Evolutionary conservation across 1,140 invertebrate genomes (phyloP), one percentile per base, ranked within the genome.

Genomic region (Ceratina calcarata): DNA sequence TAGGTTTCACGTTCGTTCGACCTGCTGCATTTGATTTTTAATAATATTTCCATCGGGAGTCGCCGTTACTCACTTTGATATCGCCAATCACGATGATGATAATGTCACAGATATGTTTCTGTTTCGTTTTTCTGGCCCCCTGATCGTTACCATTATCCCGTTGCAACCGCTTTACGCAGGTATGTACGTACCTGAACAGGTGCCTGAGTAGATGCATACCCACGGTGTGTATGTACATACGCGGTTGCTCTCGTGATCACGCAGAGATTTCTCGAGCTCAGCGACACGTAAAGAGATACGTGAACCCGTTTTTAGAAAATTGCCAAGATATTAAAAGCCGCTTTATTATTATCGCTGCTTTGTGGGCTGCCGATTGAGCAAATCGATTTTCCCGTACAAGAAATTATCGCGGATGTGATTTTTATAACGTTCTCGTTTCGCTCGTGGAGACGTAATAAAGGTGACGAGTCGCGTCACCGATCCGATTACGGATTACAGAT

Each of bases 261-360:
- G 24, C 69, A 72, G 20, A 55, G 53, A 60, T 74, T 49, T 80
- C 57, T 76, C 37, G 58, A 51, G 71, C 71, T 62, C 32, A 8
- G 49, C 32, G 65, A 20, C 16, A 62, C 16, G 69, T 78, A 72
- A 78, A 32, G 24, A 51, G 45, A 62, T 37, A 45, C n/a, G 67
- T 72, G 37, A 45, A 45, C 37, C 37, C 62, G 45, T 53, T 60
- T 73, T 79, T 79, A 78, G 78, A 79, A 79, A 79, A 79, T 73
- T 60, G 45, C 55, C 27, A 74, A 60, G 78, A 79, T 79, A 73
- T 73, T 73, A 79, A 79, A 74, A 79, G 70, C 78, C n/a, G 62
- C n/a, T 74, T 73, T 79, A 79, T 79, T 78, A 78, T 78, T 78
- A 78, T 75, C 71, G 53, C 51, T 67, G 71, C 72, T 75, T 73